Evolutionary conservation across 35 echinoderm and acorn worm species (phyloP).

Genomic region (Apostichopus californicus): DNA sequence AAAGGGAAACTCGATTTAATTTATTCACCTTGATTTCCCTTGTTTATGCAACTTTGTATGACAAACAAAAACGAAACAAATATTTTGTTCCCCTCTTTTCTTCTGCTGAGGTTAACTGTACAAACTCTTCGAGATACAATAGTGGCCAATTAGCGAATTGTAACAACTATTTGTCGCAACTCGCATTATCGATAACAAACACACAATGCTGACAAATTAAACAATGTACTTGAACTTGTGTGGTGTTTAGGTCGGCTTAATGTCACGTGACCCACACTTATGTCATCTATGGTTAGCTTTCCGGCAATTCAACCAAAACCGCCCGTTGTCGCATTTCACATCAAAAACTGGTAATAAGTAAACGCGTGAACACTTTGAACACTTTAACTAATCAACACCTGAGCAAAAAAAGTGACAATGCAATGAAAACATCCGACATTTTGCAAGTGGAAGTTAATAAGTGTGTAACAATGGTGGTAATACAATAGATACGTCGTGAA

Average conservation of each 20-base stretch:
- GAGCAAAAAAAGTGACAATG: neutral
- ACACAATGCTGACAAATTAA: neutral
- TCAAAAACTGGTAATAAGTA: neutral
- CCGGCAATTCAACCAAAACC: neutral
- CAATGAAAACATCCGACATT: conserved; percentile 31
- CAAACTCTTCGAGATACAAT: neutral
- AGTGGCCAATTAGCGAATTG: neutral
- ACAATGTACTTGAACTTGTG: neutral
- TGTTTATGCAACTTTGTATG: too few species aligned
- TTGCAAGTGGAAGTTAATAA: conserved; percentile 34
- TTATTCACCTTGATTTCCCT: too few species aligned
- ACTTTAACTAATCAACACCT: neutral
- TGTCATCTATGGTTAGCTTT: neutral
- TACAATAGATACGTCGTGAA: neutral
- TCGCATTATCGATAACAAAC: too few species aligned
- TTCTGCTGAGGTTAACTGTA: neutral
- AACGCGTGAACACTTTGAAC: neutral
- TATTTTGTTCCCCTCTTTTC: neutral
- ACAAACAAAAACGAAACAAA: neutral
- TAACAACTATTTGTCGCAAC: neutral
- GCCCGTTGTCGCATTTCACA: neutral
- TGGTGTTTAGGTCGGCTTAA: neutral
- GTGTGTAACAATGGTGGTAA: conserved; percentile 21
- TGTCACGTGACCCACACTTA: neutral
- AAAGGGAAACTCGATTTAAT: neutral